Conservation (phyloP, 1,140 invertebrate genomes). For the Cotesia glomerata region DNA sequence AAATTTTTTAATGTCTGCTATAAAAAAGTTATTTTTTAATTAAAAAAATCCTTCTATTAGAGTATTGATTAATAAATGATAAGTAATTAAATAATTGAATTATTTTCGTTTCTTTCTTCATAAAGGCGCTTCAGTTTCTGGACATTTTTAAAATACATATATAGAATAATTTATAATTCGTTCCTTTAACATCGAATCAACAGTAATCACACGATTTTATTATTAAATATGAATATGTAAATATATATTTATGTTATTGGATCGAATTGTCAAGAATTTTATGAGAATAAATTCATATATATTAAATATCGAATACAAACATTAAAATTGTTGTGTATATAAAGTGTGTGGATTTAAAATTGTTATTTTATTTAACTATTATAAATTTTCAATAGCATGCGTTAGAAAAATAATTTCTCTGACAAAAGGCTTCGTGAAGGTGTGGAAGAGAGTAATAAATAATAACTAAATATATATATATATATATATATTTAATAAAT, state of each 20-base stretch:
- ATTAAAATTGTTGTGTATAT: background rate
- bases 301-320: no score
- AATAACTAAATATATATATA: background rate
- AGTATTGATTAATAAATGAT: background rate
- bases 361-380: constrained; percentile 15
- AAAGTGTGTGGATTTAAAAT: background rate
- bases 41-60: no score
- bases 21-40: no score
- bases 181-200: no score
- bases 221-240: no score
- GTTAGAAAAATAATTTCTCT: constrained; percentile 54
- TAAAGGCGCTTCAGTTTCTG: constrained; percentile 1
- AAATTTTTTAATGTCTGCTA: no score
- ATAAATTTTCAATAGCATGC: constrained; percentile 46
- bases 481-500: background rate
- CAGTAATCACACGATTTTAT: no score
- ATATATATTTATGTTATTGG: background rate
- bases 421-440: constrained; percentile 48
- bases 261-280: no score
- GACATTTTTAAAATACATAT: background rate
- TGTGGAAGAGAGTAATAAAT: constrained; percentile 36
- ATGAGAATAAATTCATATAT: no score
- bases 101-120: background rate
- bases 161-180: background rate
- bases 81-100: background rate